Base-by-base conservation (phyloP, 2,113 vertebrate species). In the Psammodynastes pulverulentus region DNA sequence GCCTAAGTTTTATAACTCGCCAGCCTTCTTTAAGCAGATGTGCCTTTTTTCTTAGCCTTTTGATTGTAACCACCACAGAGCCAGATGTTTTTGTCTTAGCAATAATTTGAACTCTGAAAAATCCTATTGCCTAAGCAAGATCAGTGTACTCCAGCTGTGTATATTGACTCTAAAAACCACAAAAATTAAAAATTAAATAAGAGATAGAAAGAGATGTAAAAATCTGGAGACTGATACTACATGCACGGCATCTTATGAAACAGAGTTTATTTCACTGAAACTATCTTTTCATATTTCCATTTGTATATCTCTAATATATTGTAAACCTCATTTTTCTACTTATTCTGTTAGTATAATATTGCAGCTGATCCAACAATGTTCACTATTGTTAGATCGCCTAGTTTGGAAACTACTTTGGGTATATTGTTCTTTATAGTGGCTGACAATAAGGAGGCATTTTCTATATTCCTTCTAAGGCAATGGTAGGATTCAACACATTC, bases 241-340 rank as follows among this genome's bases (percentile, higher is more conserved):
- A 86, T 21, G 52, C 21, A 58, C 1, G 24, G 19, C 10, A 92
- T 89, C 26, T 48, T 56, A 48, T 1, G n/a, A 49, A 58, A 10
- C 26, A 62, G 51, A 90, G 54, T 58, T 85, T 88, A 15, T 52
- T 43, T 49, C 85, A 88, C 52, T 88, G 34, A 58, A 91, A 49
- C 45, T 56, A 88, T 9, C 26, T 88, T 84, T 84, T 91, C 87
- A 91, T 91, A 53, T 62, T 91, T 88, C 87, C 29, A n/a, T 84
- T 79, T n/a, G n/a, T n/a, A n/a, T n/a, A 45, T 7, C 29, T 67
- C 29, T 67, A 67, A n/a, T 67, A 67, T 15, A n/a, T n/a, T 67
- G 26, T 67, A n/a, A 67, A 67, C 62, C 29, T n/a, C 2, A 67
- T 67, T 34, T 67, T 72, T 34, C 13, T 72, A 39, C n/a, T 39